A percentile compares a stretch with the other conserved stretches of the same genome.
Evolutionary conservation across 2,888 invertebrate genomes (phyloP).

Genomic region (Melanophora roralis): DNA sequence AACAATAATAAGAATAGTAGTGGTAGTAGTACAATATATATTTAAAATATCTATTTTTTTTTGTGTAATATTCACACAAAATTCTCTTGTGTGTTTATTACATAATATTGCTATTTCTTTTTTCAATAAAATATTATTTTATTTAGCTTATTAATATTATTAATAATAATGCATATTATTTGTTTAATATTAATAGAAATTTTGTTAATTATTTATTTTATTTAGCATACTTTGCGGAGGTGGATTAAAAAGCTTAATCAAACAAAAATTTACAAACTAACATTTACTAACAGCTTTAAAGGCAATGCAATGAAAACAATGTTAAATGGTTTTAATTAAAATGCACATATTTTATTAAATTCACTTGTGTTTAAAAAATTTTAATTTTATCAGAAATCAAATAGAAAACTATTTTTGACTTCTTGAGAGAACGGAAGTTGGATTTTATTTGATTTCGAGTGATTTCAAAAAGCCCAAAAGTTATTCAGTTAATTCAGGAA

Average conservation of each 20-base stretch:
- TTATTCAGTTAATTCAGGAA: too few relatives aligned
- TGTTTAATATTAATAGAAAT: conserved; percentile 54
- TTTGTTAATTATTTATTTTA: conserved; percentile 47
- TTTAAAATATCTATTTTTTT: conserved; percentile 6
- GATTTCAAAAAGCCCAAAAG: too few relatives aligned
- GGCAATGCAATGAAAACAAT: background rate
- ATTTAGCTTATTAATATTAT: conserved; percentile 52
- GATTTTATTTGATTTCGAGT: too few relatives aligned
- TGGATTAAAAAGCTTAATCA: background rate
- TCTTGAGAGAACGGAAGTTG: too few relatives aligned
- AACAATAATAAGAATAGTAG: conserved; percentile 53
- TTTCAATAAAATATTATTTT: background rate
- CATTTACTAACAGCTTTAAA: conserved; percentile 49
- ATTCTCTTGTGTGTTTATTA: conserved; percentile 32
- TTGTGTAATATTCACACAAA: conserved; percentile 28
- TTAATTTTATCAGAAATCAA: too few relatives aligned
- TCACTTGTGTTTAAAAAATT: too few relatives aligned
- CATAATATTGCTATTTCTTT: conserved; percentile 1
- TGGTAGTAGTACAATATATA: conserved; percentile 23
- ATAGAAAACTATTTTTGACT: too few relatives aligned
- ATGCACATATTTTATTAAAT: background rate
- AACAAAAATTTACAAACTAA: conserved; percentile 49
- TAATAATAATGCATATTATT: conserved; percentile 53
- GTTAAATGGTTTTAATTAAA: too few relatives aligned
- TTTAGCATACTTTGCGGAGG: conserved; percentile 53